These are phyloP conservation scores for Syrphus vitripennis DNA, from an alignment of 2,888 invertebrate genomes.

Conservation along the genomic window DNA sequence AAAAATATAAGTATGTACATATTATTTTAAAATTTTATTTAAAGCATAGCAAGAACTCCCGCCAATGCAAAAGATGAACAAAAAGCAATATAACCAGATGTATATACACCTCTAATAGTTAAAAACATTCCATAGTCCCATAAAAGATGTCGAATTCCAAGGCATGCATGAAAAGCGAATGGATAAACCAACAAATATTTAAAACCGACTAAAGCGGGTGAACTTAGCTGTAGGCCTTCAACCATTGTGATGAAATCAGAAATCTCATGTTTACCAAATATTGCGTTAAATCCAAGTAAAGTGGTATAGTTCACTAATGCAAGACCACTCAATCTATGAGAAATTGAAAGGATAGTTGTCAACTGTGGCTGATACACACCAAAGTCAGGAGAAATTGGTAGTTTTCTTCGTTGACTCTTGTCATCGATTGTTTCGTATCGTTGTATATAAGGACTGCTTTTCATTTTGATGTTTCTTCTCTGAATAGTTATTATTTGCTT, in stretches of 20 bases:
- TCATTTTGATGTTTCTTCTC: conserved; percentile 11
- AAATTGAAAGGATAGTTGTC: conserved; percentile 39
- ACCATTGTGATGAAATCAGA: conserved; percentile 27
- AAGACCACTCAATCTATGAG: conserved; percentile 40
- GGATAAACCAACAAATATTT: conserved; percentile 28
- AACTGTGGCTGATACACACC: conserved; percentile 41
- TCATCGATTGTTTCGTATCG: conserved; percentile 4
- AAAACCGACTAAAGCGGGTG: neutral
- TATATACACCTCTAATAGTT: conserved; percentile 1
- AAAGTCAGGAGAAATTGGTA: conserved; percentile 32
- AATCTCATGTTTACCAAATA: conserved; percentile 17
- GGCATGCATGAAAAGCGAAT: conserved; percentile 27
- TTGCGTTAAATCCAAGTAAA: neutral
- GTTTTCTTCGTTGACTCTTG: neutral
- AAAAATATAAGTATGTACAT: too few relatives aligned
- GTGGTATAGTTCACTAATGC: neutral
- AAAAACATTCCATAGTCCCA: conserved; percentile 36
- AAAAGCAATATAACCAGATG: conserved; percentile 21
- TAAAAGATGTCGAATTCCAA: conserved; percentile 47
- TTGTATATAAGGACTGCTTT: neutral
- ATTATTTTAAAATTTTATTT: neutral
- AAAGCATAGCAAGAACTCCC: neutral
- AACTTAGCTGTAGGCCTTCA: conserved; percentile 27
- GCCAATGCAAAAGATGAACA: conserved; percentile 4
- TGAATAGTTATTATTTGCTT: neutral